These are phyloP conservation scores for Acanthococcus lagerstroemiae DNA, from an alignment of 2,888 invertebrate species.

Conservation along the genomic window DNA sequence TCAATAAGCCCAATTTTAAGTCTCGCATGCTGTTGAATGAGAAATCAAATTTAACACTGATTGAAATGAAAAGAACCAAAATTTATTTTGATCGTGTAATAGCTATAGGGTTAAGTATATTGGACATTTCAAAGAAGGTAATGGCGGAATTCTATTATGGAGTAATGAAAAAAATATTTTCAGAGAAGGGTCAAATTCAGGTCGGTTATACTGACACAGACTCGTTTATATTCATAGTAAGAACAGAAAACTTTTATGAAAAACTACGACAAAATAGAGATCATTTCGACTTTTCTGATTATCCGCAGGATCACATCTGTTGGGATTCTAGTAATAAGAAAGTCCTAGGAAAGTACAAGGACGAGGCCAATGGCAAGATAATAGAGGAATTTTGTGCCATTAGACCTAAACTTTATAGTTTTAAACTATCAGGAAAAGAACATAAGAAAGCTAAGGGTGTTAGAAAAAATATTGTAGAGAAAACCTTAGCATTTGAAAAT, in stretches of 20 bases:
- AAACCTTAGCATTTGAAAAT: no score
- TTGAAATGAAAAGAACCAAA: neutral
- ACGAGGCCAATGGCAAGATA: neutral
- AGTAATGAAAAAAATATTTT: constrained; percentile 4
- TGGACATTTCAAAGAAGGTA: constrained; percentile 28
- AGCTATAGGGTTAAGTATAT: constrained; percentile 18
- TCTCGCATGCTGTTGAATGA: no score
- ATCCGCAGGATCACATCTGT: no score
- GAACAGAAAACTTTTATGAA: constrained; percentile 24
- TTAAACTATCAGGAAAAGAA: no score
- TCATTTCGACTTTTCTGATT: no score
- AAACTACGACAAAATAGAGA: no score
- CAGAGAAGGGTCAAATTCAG: neutral
- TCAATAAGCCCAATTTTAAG: constrained; percentile 41
- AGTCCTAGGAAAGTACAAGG: neutral
- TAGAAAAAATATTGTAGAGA: no score
- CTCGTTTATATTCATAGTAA: constrained; percentile 16
- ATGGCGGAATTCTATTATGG: constrained; percentile 31
- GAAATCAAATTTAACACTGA: neutral
- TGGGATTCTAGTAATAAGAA: neutral
- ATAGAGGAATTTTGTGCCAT: neutral
- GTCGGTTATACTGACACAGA: neutral
- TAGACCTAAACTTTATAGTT: neutral
- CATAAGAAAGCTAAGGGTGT: no score
- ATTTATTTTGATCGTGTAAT: constrained; percentile 9